Evolutionary conservation across 2,113 vertebrate genomes (phyloP), one percentile per base, ranked within the genome.

Genomic region (Dicaeum eximium): DNA sequence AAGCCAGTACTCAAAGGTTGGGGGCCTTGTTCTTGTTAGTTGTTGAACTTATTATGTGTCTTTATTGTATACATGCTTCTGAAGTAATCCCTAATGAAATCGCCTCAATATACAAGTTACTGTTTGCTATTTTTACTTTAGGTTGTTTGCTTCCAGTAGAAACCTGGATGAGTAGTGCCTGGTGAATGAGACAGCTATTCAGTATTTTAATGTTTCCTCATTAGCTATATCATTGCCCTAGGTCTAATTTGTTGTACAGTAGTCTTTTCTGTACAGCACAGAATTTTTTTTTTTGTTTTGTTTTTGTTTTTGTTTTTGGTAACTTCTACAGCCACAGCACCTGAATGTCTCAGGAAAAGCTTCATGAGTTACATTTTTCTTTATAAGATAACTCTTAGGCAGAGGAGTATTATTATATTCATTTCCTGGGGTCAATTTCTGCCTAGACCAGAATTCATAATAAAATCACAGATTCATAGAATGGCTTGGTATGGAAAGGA

Each of bases 61-160:
- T 71, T 51, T 61, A 21, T 20, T 74, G n/a, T 71, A 23, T 31
- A 67, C 14, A 33, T 37, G 25, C 48, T 79, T 71, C 47, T 44
- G n/a, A 86, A 86, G 48, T 86, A 91, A 81, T 94, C 48, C 44
- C 87, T 84, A 86, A 93, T 78, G n/a, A 91, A 73, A 56, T 53
- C 80, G 10, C 40, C 38, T 80, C 37, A 44, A 44, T 56, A 65
- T 21, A 69, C 57, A 77, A 44, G 53, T 69, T 69, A 58, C 62
- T 40, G 23, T 45, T 58, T 90, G 53, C 65, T 82, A 33, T 85
- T 93, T 95, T 95, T 89, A 61, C 40, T 25, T 25, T n/a, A n/a
- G n/a, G n/a, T 44, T 84, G 15, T 65, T 75, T 87, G 45, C 78
- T 50, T 93, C n/a, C 69, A 57, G 2, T 51, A 75, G 72, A 80